phyloP scores from a whole-genome alignment of 2,797 vertebrate species.

The Thalassophryne amazonica region DNA sequence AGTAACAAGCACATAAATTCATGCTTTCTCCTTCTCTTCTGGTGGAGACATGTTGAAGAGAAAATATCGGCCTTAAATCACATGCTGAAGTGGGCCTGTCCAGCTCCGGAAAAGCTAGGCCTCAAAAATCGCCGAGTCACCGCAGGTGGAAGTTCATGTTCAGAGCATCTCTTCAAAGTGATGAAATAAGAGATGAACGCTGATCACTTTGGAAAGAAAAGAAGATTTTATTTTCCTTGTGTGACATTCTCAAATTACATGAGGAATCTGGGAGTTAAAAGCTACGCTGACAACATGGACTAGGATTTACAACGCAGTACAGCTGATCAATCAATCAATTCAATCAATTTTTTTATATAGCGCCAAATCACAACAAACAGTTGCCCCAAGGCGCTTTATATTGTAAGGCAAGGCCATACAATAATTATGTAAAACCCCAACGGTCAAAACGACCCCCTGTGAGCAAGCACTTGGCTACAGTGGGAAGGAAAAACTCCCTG shows the following conservation, averaged over 20 bases:
- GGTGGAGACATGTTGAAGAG: constrained; percentile 24
- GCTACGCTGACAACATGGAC: background rate
- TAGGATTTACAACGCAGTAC: background rate
- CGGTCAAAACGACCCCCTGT: too few species aligned
- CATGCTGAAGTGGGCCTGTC: constrained; percentile 7
- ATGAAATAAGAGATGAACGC: constrained; percentile 16
- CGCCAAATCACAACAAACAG: too few species aligned
- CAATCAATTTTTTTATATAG: too few species aligned
- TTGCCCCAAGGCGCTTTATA: too few species aligned
- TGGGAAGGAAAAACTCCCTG: too few species aligned
- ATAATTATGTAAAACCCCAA: too few species aligned
- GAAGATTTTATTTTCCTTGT: too few species aligned
- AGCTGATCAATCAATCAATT: constrained; percentile 2
- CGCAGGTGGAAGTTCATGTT: constrained; percentile 5
- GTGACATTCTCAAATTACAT: background rate
- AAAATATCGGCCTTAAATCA: constrained; percentile 55
- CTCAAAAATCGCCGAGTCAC: constrained; percentile 43
- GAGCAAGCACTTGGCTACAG: too few species aligned
- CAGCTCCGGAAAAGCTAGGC: constrained; percentile 28
- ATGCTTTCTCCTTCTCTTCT: constrained; percentile 12
- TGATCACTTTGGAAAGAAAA: background rate
- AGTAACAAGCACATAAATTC: constrained; percentile 41
- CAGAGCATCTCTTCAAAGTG: background rate
- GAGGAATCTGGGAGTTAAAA: background rate
- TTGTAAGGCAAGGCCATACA: too few species aligned